Conservation (phyloP, 2,888 invertebrate species). For the Oligia latruncula region DNA sequence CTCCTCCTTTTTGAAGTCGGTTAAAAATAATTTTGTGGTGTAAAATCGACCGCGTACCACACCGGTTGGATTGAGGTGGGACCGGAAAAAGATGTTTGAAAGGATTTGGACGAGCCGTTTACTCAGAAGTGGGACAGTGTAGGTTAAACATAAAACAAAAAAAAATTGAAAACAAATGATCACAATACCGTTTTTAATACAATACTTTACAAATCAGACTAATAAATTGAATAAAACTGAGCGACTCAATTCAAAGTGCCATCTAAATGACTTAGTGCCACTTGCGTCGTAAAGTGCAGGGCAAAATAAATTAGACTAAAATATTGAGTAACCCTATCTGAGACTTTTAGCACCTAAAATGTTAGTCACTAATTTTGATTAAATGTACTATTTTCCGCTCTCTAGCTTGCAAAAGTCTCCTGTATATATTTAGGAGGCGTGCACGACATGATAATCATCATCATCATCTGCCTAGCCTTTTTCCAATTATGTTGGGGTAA, state of each 20-base stretch:
- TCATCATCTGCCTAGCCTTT: no score
- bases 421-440: background rate
- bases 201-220: background rate
- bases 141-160: no score
- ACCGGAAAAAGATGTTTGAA: no score
- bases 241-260: background rate
- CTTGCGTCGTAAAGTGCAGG: slow-evolving; percentile 13
- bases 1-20: no score
- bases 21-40: no score
- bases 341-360: background rate
- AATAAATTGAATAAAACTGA: slow-evolving; percentile 7
- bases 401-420: background rate
- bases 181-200: no score
- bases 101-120: no score
- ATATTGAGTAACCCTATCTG: background rate
- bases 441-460: no score
- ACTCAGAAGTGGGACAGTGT: no score
- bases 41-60: background rate
- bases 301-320: slow-evolving; percentile 21
- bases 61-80: no score
- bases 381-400: no score
- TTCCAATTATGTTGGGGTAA: no score
- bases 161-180: background rate
- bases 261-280: slow-evolving; percentile 26
- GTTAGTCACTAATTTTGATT: background rate